Base-by-base conservation (phyloP, 1,140 invertebrate species). In the Sitophilus oryzae region DNA sequence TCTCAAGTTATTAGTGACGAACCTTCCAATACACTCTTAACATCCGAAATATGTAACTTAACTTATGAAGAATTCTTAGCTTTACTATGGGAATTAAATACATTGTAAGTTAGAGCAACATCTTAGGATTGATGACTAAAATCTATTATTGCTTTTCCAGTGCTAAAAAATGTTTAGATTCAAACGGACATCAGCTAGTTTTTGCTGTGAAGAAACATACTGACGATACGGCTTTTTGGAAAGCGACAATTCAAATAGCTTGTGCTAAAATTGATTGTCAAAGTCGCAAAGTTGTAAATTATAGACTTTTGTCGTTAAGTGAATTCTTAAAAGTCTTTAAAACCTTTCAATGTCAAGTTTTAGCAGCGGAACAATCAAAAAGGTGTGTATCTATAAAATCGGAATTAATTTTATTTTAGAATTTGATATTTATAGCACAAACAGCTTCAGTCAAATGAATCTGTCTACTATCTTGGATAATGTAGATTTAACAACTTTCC, bases 211-310 rank as follows among this genome's bases (percentile, higher is more conserved):
- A 83, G 64, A 76, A 76, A 59, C 82, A 81, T 3, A 79, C 80
- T 14, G 83, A 85, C 69, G 70, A 74, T 6, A 77, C 77, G 10
- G 61, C 85, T 2, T 72, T 85, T 18, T 87, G 85, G 85, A 85
- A 84, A 67, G 79, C 77, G 2, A 84, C 80, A 2, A 77, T 85
- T 1, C 75, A 77, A 63, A 81, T 87, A 57, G 78, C 77, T 45
- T 86, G 83, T 70, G 72, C 81, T 11, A 84, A 83, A 75, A 74
- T 78, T 16, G 73, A 81, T 65, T 71, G 75, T 4, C 49, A 63
- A 18, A 71, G 72, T 9, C 70, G 74, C 41, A 66, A 75, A 54
- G 72, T 83, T 16, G 77, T 79, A 54, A 77, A 75, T 8, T 77
- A 74, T 44, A 72, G 82, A 47, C 58, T 82, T 6, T 64, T 86